phyloP scores from a whole-genome alignment of 1,140 invertebrate genomes.

The Mizuhopecten yessoensis region DNA sequence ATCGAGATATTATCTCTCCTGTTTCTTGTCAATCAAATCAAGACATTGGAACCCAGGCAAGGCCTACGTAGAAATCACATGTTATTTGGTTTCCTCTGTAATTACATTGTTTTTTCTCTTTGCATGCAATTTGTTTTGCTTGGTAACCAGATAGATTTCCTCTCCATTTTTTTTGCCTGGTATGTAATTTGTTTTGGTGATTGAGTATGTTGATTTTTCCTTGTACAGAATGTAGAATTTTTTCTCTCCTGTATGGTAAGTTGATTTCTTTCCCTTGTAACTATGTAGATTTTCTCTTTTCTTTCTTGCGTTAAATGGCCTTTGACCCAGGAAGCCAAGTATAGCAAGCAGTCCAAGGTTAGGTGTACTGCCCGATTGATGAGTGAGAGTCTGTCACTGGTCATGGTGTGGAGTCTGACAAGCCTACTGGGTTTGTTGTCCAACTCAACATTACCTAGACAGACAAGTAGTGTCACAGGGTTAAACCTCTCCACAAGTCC shows the following conservation, averaged over 20 bases:
- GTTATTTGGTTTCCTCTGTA: conserved; percentile 26
- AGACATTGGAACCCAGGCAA: not conserved
- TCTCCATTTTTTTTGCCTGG: not conserved
- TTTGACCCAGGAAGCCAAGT: not conserved
- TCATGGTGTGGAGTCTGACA: not conserved
- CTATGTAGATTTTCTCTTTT: not conserved
- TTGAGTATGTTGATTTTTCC: not conserved
- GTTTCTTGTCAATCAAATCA: not conserved
- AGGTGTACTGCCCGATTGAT: not conserved
- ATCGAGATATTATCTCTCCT: not conserved
- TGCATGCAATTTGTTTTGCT: conserved; percentile 8
- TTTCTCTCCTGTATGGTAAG: not conserved
- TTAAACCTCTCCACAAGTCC: not conserved
- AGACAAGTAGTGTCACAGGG: not conserved
- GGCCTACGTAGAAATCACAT: conserved; percentile 12
- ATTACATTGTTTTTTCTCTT: not conserved
- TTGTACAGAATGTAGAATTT: not conserved
- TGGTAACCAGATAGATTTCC: not conserved
- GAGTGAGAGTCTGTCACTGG: not conserved
- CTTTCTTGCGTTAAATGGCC: not conserved
- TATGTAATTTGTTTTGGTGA: not conserved
- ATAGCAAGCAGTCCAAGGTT: not conserved
- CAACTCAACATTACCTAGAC: not conserved
- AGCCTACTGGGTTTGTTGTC: not conserved
- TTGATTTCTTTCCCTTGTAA: not conserved